Evolutionary conservation across 1,140 invertebrate species (phyloP), one percentile per base, ranked within the genome.

Genomic region (Danaus melanippus): DNA sequence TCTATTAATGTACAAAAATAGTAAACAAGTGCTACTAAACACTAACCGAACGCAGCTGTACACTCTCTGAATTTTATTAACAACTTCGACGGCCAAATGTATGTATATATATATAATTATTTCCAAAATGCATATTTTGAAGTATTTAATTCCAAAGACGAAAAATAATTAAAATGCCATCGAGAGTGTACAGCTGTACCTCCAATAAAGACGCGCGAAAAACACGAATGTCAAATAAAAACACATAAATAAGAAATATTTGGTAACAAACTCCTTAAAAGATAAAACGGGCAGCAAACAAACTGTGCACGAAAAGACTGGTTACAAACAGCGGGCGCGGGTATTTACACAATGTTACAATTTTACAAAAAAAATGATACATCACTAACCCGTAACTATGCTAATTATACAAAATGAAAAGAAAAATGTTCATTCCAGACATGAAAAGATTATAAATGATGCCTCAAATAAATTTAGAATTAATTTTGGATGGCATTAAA

Each of bases 191-290:
- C 48, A 60, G 53, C 60, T 54, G 64, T 56, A 56, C 46, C 60
- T 63, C 61, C 56, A 41, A 42, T 51, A 51, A 51, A 17, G 50
- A 12, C 55, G 47, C 53, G 56, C 45, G 17, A 40, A 56, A 32
- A 51, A 64, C 66, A 49, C 56, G 54, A 67, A 64, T 56, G 69
- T 71, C 67, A 66, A 68, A 72, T 62, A 62, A 72, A 64, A 71
- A 72, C 69, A 63, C 74, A 84, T 81, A 85, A 80, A 85, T 79
- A 81, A 79, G 76, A 83, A 76, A 84, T 86, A 86, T 86, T 86
- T 86, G 84, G 84, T 86, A 86, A 86, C 83, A 62, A 83, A 86
- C 75, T 81, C 71, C 83, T 86, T 86, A 86, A 73, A 78, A 74
- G 74, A 76, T 75, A 82, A 79, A 32, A 67, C 61, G 64, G 63